Evolutionary conservation across 2,113 vertebrate genomes (phyloP).

Genomic region (Paraplagusia blochii): DNA sequence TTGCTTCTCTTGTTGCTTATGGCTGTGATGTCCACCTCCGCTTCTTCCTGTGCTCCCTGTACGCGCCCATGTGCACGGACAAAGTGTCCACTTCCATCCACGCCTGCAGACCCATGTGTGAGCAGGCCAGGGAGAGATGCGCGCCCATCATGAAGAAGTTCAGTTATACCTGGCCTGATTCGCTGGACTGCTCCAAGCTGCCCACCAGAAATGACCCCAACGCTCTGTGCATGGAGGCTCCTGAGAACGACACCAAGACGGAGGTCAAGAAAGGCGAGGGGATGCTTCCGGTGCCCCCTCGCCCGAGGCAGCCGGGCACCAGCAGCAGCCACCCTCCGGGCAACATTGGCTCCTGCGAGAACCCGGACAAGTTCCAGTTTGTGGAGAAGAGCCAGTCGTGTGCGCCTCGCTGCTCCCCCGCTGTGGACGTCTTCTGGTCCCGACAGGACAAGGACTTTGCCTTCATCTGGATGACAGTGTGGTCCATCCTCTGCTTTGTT

Average conservation of each 20-base stretch:
- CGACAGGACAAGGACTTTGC: conserved; percentile 93
- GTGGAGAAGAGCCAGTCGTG: conserved; percentile 92
- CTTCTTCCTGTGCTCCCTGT: conserved; percentile 98
- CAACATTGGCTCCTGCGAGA: conserved; percentile 79
- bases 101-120: conserved; percentile 98
- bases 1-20: conserved; percentile 92
- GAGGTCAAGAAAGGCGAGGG: conserved; percentile 85
- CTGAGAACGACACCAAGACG: conserved; percentile 84
- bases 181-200: conserved; percentile 88
- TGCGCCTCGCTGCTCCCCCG: conserved; percentile 86
- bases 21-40: conserved; percentile 94
- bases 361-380: conserved; percentile 93
- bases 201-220: conserved; percentile 95
- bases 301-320: conserved; percentile 76
- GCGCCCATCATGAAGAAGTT: conserved; percentile 97
- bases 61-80: conserved; percentile 96
- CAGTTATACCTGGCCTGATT: conserved; percentile 94
- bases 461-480: conserved; percentile 95
- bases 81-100: conserved; percentile 97
- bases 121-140: conserved; percentile 89
- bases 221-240: conserved; percentile 96
- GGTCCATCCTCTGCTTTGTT: conserved; percentile 93
- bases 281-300: conserved; percentile 82
- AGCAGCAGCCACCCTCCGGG: conserved; percentile 51
- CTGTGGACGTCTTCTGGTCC: conserved; percentile 95